Conservation (phyloP, 2,797 vertebrate species). For the Sebastes baramenuke region DNA sequence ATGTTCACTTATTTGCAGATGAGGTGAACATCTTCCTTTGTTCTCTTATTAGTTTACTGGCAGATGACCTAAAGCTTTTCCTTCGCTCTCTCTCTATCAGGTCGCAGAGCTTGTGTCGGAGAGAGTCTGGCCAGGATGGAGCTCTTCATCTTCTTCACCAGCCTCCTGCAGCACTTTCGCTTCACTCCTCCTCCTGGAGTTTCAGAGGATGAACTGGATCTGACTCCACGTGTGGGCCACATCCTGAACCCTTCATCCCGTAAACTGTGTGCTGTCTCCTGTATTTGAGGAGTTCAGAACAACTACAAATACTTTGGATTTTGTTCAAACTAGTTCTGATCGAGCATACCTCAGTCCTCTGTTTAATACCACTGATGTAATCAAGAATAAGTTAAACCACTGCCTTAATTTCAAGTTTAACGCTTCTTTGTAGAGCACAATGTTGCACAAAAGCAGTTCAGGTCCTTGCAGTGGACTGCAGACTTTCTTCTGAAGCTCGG, state of each 20-base stretch:
- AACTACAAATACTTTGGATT: no score
- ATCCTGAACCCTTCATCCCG: background rate
- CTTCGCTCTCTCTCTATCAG: background rate
- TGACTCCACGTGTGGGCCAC: background rate
- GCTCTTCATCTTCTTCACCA: constrained; percentile 22
- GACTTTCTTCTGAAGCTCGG: no score
- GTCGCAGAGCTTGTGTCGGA: background rate
- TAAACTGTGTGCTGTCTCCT: background rate
- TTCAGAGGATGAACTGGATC: constrained; percentile 17
- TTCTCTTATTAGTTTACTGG: background rate
- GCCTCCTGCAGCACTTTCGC: background rate
- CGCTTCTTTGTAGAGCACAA: no score
- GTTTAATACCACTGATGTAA: no score
- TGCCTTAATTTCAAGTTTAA: no score
- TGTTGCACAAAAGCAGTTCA: no score
- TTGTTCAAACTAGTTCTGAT: no score
- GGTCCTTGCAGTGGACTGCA: no score
- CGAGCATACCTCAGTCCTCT: no score
- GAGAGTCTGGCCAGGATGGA: constrained; percentile 22
- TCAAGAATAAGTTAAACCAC: no score
- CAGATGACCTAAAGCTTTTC: background rate
- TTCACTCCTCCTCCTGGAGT: constrained; percentile 12
- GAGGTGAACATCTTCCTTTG: background rate
- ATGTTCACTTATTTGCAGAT: background rate
- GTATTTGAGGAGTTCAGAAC: background rate